phyloP scores from a whole-genome alignment of 1,140 invertebrate genomes.

The Drosophila kurseongensis region DNA sequence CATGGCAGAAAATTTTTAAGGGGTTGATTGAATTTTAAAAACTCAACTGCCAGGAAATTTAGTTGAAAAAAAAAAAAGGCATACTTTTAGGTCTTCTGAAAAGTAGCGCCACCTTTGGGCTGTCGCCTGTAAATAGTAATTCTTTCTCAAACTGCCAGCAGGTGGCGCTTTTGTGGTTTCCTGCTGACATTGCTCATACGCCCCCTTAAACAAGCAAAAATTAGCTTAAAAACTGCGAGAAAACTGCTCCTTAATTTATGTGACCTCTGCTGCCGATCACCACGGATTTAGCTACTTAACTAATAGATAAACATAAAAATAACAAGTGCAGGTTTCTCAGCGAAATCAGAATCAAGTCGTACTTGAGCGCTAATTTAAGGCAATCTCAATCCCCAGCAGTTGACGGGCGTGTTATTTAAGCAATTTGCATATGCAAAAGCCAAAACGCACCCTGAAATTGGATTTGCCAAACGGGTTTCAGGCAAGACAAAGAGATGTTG shows the following conservation, averaged over 20 bases:
- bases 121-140: too few relatives aligned
- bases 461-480: conserved; percentile 39
- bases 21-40: not conserved
- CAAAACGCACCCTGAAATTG: conserved; percentile 50
- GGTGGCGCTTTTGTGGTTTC: conserved; percentile 13
- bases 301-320: conserved; percentile 40
- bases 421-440: conserved; percentile 69
- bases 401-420: conserved; percentile 50
- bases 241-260: conserved; percentile 58
- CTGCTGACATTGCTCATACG: conserved; percentile 59
- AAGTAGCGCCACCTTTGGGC: conserved; percentile 19
- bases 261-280: conserved; percentile 51
- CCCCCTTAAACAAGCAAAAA: conserved; percentile 19
- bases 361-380: conserved; percentile 73
- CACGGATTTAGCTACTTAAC: conserved; percentile 56
- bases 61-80: not conserved
- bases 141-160: not conserved
- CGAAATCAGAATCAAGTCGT: conserved; percentile 68
- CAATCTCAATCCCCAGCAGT: conserved; percentile 44
- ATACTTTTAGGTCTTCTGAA: conserved; percentile 7
- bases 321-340: conserved; percentile 25
- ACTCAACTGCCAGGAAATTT: not conserved
- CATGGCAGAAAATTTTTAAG: not conserved
- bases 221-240: conserved; percentile 4
- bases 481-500: conserved; percentile 14